phyloP scores from a whole-genome alignment of 2,888 invertebrate species.

The Taenaris catops region DNA sequence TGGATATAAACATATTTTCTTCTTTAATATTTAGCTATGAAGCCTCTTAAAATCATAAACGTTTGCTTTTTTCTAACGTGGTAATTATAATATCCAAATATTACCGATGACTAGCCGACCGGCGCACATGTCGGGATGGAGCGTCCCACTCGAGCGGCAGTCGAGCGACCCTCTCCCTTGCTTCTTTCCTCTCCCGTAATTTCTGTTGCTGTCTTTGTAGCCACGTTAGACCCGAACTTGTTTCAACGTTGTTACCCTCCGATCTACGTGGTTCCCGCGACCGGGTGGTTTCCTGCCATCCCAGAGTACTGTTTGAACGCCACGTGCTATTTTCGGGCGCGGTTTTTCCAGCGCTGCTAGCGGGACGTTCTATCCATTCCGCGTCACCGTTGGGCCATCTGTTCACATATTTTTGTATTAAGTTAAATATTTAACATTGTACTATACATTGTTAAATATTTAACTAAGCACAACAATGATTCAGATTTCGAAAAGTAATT shows the following conservation, averaged over 20 bases:
- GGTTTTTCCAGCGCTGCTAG: constrained; percentile 47
- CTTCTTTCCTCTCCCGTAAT: constrained; percentile 87
- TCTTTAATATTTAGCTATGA: no score
- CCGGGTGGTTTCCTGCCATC: constrained; percentile 58
- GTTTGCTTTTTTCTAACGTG: no score
- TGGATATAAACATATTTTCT: no score
- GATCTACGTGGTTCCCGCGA: constrained; percentile 60
- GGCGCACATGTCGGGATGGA: constrained; percentile 64
- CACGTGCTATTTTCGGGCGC: constrained; percentile 59
- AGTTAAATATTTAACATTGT: no score
- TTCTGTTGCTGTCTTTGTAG: constrained; percentile 91
- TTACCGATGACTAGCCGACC: constrained; percentile 74
- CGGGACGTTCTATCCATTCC: constrained; percentile 61
- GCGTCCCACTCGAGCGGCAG: constrained; percentile 83
- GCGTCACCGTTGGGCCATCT: constrained; percentile 69
- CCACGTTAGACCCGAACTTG: constrained; percentile 84
- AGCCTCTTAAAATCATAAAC: no score
- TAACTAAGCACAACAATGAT: no score
- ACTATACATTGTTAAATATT: no score
- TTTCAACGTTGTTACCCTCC: constrained; percentile 49
- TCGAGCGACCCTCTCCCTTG: constrained; percentile 85
- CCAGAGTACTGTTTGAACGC: constrained; percentile 60
- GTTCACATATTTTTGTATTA: constrained; percentile 17
- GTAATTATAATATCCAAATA: no score
- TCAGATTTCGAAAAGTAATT: no score